Percentiles rank a stretch among this genome's conserved stretches.
phyloP scores from a whole-genome alignment of 2,113 vertebrate genomes.

The Anoplopoma fimbria region DNA sequence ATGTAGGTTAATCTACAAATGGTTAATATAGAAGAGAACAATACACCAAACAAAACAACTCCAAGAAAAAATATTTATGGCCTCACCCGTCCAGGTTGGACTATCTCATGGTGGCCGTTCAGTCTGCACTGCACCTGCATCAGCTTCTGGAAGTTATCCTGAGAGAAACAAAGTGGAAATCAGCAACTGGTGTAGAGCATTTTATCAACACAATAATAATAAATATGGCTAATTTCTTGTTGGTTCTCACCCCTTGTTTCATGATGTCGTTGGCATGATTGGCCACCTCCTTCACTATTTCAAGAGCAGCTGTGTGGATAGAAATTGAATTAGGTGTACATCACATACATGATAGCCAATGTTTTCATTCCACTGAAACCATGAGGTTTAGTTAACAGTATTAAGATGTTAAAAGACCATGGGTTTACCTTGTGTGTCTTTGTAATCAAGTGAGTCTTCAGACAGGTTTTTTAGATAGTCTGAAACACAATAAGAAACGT shows the following conservation, averaged over 20 bases:
- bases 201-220: not conserved
- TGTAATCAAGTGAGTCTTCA: conserved; percentile 90
- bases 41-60: not conserved
- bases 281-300: conserved; percentile 94
- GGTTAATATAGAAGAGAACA: not conserved
- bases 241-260: conserved; percentile 93
- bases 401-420: not conserved
- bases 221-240: not conserved
- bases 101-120: conserved; percentile 93
- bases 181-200: not conserved
- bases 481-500: conserved; percentile 72
- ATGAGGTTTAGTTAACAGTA: not conserved
- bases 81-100: conserved; percentile 93
- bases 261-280: conserved; percentile 97
- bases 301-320: conserved; percentile 88
- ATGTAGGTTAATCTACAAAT: not conserved
- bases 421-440: conserved; percentile 91
- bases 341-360: not conserved
- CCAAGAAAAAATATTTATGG: not conserved
- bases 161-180: conserved; percentile 23
- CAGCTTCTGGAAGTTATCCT: conserved; percentile 99
- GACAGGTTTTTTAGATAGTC: conserved; percentile 96
- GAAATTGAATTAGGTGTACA: conserved; percentile 30
- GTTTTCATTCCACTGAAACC: not conserved
- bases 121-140: conserved; percentile 96